Percentiles rank a stretch among this genome's conserved stretches.
Conservation (phyloP, 2,888 invertebrate species). For the Alsophila aescularia region DNA sequence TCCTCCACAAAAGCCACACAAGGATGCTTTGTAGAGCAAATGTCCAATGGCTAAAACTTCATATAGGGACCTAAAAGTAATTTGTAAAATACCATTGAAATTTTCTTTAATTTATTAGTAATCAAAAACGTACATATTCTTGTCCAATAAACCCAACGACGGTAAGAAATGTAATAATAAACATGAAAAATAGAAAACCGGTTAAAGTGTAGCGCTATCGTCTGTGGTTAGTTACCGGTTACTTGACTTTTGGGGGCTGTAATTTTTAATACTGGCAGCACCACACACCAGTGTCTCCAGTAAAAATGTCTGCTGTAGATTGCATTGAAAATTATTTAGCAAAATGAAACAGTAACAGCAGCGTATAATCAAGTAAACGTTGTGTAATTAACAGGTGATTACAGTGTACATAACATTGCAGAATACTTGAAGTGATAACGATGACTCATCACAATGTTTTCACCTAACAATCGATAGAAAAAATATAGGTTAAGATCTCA, state of each 20-base stretch:
- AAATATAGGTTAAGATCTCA: conserved; percentile 82
- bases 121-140: too few species aligned
- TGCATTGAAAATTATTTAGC: conserved; percentile 68
- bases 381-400: conserved; percentile 70
- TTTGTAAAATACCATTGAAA: too few species aligned
- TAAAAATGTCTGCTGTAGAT: conserved; percentile 80
- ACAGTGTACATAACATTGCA: conserved; percentile 48
- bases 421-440: conserved; percentile 54
- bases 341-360: conserved; percentile 63
- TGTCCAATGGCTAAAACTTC: background rate
- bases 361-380: conserved; percentile 55
- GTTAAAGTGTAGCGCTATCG: background rate
- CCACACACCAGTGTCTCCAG: conserved; percentile 55
- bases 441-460: conserved; percentile 77
- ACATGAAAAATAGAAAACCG: background rate
- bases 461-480: conserved; percentile 83
- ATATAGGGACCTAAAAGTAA: background rate
- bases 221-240: conserved; percentile 11
- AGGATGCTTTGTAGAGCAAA: too few species aligned
- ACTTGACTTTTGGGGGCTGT: conserved; percentile 7
- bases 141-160: too few species aligned
- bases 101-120: too few species aligned
- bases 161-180: too few species aligned
- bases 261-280: conserved; percentile 47
- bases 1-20: too few species aligned